These are phyloP conservation scores for Coendou prehensilis DNA, from an alignment of 2,797 vertebrate species.

Conservation along the genomic window DNA sequence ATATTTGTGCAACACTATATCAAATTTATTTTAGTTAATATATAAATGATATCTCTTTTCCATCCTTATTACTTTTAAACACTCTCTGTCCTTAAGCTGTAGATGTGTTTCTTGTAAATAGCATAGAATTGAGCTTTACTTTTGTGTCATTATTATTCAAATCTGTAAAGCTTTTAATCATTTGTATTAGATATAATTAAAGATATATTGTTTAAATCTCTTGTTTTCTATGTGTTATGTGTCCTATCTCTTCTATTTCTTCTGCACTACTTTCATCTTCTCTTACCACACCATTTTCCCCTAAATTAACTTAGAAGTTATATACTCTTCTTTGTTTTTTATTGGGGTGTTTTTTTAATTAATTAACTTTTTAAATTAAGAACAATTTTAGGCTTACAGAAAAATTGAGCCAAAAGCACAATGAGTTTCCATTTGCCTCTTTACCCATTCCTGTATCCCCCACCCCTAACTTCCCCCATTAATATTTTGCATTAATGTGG, in stretches of 20 bases:
- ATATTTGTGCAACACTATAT: background rate
- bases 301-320: background rate
- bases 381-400: background rate
- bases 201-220: conserved; percentile 5
- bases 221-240: background rate
- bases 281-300: conserved; percentile 6
- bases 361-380: background rate
- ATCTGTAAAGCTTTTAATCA: background rate
- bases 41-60: conserved; percentile 44
- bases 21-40: conserved; percentile 6
- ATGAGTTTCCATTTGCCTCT: background rate
- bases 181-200: conserved; percentile 17
- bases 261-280: background rate
- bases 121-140: background rate
- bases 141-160: conserved; percentile 36
- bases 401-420: background rate
- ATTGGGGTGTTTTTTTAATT: background rate
- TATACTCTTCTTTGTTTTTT: background rate
- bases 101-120: conserved; percentile 20
- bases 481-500: background rate
- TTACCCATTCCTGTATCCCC: background rate
- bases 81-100: background rate
- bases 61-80: conserved; percentile 10
- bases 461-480: background rate
- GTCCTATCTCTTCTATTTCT: background rate